Evolutionary conservation across 2,113 vertebrate genomes (phyloP).

Genomic region (Daubentonia madagascariensis): DNA sequence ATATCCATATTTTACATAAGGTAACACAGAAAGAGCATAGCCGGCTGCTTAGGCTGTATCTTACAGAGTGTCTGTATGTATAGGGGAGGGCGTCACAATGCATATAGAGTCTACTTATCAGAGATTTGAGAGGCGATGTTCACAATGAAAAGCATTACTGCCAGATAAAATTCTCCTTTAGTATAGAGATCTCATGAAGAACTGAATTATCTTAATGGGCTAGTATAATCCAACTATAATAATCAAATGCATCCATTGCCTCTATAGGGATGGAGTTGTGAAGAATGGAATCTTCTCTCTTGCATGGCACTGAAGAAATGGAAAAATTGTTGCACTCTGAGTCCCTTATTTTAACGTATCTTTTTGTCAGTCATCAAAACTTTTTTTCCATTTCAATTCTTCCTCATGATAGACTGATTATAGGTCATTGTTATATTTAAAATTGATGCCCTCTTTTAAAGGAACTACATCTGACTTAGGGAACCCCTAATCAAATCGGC

Average conservation of each 20-base stretch:
- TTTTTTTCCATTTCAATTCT: not conserved
- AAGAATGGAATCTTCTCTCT: not conserved
- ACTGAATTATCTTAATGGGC: not conserved
- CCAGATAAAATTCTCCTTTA: not conserved
- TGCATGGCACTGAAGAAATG: not conserved
- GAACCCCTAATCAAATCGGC: not conserved
- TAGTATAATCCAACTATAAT: not conserved
- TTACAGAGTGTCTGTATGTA: not conserved
- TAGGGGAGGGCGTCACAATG: not conserved
- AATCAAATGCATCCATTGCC: not conserved
- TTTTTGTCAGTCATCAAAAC: not conserved
- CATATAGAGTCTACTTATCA: not conserved
- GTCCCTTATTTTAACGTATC: not conserved
- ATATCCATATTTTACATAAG: constrained; percentile 5
- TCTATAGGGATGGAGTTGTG: not conserved
- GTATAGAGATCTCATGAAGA: not conserved
- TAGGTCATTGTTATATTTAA: constrained; percentile 1
- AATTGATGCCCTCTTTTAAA: not conserved
- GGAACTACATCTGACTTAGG: not conserved
- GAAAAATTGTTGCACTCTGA: not conserved
- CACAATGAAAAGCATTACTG: not conserved
- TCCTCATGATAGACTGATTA: not conserved
- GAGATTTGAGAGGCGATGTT: not conserved
- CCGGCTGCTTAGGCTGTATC: not conserved
- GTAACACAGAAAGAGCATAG: not conserved